Evolutionary conservation across 2,888 invertebrate species (phyloP).

Genomic region (Baronia brevicornis): DNA sequence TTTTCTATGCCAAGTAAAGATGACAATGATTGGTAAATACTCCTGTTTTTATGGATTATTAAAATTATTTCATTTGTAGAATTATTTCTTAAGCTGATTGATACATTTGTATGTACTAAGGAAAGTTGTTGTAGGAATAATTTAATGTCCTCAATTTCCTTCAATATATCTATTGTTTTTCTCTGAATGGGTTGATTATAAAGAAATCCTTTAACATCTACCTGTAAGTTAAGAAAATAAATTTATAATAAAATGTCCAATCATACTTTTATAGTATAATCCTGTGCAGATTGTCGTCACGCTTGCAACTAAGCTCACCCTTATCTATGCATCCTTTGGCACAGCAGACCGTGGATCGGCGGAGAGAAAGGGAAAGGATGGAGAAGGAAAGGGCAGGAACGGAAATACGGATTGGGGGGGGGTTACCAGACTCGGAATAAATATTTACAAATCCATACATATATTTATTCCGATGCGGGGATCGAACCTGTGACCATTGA

Average conservation of each 20-base stretch:
- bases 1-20: constrained; percentile 43
- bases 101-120: constrained; percentile 78
- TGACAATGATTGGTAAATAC: constrained; percentile 69
- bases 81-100: constrained; percentile 82
- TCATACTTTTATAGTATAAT: too few relatives aligned
- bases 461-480: too few relatives aligned
- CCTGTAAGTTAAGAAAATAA: constrained; percentile 32
- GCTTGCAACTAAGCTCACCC: too few relatives aligned
- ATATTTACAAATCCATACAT: too few relatives aligned
- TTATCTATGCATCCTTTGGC: too few relatives aligned
- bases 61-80: constrained; percentile 73
- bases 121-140: constrained; percentile 76
- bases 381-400: too few relatives aligned
- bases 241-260: neutral
- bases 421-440: too few relatives aligned
- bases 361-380: too few relatives aligned
- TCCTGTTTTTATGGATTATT: constrained; percentile 73
- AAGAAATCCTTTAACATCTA: constrained; percentile 80
- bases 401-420: too few relatives aligned
- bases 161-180: constrained; percentile 61
- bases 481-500: too few relatives aligned
- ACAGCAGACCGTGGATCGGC: too few relatives aligned
- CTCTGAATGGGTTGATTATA: constrained; percentile 78
- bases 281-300: too few relatives aligned
- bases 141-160: constrained; percentile 78